Evolutionary conservation across 2,113 vertebrate genomes (phyloP).

Genomic region (Triplophysa tibetana): DNA sequence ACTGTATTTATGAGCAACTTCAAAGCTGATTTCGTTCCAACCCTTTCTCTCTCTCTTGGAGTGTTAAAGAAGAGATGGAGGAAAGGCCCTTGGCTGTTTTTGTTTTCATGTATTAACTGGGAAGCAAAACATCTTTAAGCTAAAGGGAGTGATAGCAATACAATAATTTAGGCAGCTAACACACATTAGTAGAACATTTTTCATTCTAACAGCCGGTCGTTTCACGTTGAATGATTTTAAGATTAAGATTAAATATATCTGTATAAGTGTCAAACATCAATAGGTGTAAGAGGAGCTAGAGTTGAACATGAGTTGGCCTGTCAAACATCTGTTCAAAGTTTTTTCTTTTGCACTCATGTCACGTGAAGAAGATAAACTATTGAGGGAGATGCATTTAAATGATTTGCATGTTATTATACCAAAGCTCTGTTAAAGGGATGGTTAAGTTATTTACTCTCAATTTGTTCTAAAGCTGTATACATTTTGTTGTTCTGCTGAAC

Average conservation of each 20-base stretch:
- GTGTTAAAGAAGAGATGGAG: constrained; percentile 43
- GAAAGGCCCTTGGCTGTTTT: constrained; percentile 50
- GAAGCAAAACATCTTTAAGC: constrained; percentile 45
- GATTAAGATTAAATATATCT: not conserved
- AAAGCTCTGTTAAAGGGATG: not conserved
- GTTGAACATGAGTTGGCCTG: not conserved
- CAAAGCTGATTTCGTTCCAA: constrained; percentile 31
- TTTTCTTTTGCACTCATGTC: not conserved
- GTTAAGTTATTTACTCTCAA: too few relatives aligned
- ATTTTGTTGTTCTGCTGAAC: too few relatives aligned
- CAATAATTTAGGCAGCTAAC: constrained; percentile 43
- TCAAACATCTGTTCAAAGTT: constrained; percentile 25
- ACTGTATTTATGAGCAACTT: constrained; percentile 34
- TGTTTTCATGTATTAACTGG: constrained; percentile 46
- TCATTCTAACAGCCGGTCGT: constrained; percentile 39
- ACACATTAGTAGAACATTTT: constrained; percentile 35
- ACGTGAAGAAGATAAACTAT: not conserved
- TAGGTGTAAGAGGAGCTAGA: constrained; percentile 9
- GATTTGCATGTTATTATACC: not conserved
- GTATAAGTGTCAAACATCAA: not conserved
- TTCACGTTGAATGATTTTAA: not conserved
- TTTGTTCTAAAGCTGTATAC: too few relatives aligned
- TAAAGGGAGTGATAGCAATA: constrained; percentile 44
- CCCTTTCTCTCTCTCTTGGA: not conserved
- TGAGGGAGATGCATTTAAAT: not conserved